Conservation (phyloP, 2,113 vertebrate genomes). For the Falcunculus frontatus region DNA sequence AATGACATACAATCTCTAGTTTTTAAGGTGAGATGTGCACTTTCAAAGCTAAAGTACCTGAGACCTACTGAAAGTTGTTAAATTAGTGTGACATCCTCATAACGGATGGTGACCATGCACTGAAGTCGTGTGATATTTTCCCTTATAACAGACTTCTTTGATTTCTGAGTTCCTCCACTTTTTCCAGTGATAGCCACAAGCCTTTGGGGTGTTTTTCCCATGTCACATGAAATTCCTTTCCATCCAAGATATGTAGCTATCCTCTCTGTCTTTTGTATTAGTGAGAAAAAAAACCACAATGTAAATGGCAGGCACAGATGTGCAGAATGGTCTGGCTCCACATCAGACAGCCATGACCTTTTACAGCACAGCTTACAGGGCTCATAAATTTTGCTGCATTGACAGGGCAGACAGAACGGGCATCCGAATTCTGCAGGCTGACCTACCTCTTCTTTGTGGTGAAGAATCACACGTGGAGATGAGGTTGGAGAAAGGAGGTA, state of each 20-base stretch:
- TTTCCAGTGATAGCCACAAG: background rate
- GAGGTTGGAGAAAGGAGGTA: background rate
- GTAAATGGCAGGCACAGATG: rapidly evolving
- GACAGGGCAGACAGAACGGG: background rate
- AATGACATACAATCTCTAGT: background rate
- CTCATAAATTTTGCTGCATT: background rate
- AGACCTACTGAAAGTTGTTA: background rate
- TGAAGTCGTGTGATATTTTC: background rate
- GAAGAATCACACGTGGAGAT: background rate
- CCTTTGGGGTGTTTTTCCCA: background rate
- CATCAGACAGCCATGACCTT: rapidly evolving
- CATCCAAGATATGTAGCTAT: background rate
- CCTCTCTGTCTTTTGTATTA: rapidly evolving
- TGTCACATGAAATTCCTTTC: background rate
- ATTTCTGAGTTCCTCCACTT: background rate
- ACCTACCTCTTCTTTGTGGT: background rate
- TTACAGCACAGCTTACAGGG: background rate
- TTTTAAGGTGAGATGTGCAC: background rate
- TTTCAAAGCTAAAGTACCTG: background rate
- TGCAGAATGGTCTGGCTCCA: background rate
- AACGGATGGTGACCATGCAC: background rate
- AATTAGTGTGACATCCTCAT: background rate
- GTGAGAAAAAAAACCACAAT: background rate
- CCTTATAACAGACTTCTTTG: background rate
- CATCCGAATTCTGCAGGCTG: background rate